phyloP scores from a whole-genome alignment of 2,888 invertebrate genomes.

The Asteroscopus sphinx region DNA sequence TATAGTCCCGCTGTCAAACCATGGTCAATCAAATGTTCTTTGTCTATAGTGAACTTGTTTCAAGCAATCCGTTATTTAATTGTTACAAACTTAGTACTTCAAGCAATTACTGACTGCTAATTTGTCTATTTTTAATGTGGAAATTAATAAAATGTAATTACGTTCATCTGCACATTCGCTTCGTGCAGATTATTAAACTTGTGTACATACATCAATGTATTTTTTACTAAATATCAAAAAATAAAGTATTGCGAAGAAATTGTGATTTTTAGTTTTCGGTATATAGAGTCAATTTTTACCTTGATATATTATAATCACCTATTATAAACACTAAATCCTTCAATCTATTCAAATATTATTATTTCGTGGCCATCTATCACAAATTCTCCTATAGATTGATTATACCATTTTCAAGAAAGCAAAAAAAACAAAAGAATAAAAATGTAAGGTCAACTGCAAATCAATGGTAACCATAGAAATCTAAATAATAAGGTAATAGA shows the following conservation, averaged over 20 bases:
- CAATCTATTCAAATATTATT: not conserved
- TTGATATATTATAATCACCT: conserved; percentile 29
- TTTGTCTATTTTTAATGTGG: conserved; percentile 39
- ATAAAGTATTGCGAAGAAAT: conserved; percentile 83
- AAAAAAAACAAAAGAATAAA: too few relatives aligned
- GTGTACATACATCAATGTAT: conserved; percentile 86
- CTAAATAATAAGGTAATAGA: too few relatives aligned
- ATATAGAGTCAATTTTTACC: conserved; percentile 13
- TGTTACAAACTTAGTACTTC: conserved; percentile 38
- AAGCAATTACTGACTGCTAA: conserved; percentile 45
- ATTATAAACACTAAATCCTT: not conserved
- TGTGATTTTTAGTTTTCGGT: conserved; percentile 67
- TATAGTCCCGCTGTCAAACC: conserved; percentile 30
- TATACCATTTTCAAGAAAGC: too few relatives aligned
- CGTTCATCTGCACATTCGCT: conserved; percentile 74
- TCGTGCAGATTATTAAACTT: conserved; percentile 71
- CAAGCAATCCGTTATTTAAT: conserved; percentile 25
- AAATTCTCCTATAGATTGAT: conserved; percentile 26
- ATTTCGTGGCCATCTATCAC: conserved; percentile 6
- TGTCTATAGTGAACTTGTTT: conserved; percentile 40
- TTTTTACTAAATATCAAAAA: conserved; percentile 86
- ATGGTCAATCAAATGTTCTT: conserved; percentile 44
- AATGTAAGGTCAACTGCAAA: too few relatives aligned
- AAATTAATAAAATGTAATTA: conserved; percentile 56
- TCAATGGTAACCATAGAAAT: too few relatives aligned